These are phyloP conservation scores for Agriopis marginaria DNA, from an alignment of 2,888 invertebrate genomes.

Conservation along the genomic window DNA sequence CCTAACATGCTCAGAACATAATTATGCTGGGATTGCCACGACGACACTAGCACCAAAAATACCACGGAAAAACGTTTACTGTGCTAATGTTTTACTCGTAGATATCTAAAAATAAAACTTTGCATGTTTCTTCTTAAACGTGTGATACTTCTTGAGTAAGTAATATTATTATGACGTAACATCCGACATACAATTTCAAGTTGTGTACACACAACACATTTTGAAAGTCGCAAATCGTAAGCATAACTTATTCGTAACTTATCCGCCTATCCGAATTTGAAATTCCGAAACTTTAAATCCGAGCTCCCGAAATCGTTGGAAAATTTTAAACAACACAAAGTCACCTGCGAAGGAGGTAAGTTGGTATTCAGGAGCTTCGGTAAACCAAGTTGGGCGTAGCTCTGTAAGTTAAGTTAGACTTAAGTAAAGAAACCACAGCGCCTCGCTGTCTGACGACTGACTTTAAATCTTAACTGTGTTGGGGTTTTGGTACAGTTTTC, in stretches of 20 bases:
- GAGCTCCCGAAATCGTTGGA: conserved; percentile 64
- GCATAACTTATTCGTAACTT: conserved; percentile 53
- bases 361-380: conserved; percentile 74
- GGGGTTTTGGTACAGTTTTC: conserved; percentile 47
- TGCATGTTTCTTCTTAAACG: neutral
- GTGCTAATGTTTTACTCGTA: no score
- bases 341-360: conserved; percentile 72
- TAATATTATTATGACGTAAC: neutral
- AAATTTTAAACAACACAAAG: conserved; percentile 76
- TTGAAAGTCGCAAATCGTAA: conserved; percentile 51
- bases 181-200: conserved; percentile 13
- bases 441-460: conserved; percentile 75
- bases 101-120: no score
- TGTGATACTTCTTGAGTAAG: neutral
- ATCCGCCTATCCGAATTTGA: conserved; percentile 64
- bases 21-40: no score
- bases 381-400: conserved; percentile 77
- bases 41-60: no score
- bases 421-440: conserved; percentile 81
- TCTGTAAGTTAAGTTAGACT: conserved; percentile 70
- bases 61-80: no score
- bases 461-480: conserved; percentile 72
- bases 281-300: conserved; percentile 74
- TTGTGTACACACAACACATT: conserved; percentile 31
- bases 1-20: no score